Percentiles rank a stretch among this genome's conserved stretches.
Evolutionary conservation across 2,797 vertebrate genomes (phyloP).

Genomic region (Chloroceryle inda): DNA sequence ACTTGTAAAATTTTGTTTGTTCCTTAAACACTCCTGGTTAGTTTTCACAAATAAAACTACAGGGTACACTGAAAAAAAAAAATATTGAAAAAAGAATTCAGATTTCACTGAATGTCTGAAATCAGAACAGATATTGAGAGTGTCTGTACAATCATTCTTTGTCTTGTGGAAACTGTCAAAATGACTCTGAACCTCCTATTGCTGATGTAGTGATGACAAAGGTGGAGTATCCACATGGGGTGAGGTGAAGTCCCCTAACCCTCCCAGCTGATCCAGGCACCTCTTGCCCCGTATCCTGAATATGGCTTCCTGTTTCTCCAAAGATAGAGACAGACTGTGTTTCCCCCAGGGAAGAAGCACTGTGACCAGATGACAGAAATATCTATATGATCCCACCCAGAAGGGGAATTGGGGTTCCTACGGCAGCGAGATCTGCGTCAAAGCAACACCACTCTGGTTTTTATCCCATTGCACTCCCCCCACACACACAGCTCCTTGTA

Average conservation of each 20-base stretch:
- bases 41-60: not conserved
- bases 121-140: not conserved
- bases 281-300: not conserved
- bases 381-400: not conserved
- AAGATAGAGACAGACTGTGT: not conserved
- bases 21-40: not conserved
- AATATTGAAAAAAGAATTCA: not conserved
- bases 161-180: not conserved
- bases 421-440: not conserved
- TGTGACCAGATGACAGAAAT: fast-evolving
- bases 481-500: not conserved
- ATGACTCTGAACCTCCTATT: not conserved
- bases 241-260: not conserved
- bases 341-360: not conserved
- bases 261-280: not conserved
- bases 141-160: not conserved
- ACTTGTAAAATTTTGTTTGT: not conserved
- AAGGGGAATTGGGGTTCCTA: not conserved
- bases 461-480: not conserved
- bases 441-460: not conserved
- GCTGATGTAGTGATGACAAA: not conserved
- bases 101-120: not conserved
- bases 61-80: not conserved
- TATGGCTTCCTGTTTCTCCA: not conserved
- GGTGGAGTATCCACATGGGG: not conserved